Conservation (phyloP, 2,797 vertebrate species). For the Phrynocephalus forsythii region DNA sequence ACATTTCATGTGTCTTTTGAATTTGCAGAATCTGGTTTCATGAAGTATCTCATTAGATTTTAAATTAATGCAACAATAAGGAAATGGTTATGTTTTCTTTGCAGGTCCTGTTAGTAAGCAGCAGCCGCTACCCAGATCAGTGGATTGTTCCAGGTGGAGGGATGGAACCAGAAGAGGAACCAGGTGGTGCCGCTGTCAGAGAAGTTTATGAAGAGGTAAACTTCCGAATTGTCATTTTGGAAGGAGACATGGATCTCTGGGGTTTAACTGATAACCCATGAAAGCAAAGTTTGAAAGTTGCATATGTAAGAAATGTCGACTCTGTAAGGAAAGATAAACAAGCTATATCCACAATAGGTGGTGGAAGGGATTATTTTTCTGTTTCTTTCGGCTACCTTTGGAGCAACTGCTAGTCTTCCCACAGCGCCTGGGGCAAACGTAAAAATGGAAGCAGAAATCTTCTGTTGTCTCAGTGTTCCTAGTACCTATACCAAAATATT, state of each 20-base stretch:
- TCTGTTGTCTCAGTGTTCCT: not conserved
- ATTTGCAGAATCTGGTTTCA: not conserved
- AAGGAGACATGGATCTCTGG: not conserved
- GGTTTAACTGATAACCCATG: not conserved
- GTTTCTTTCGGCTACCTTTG: too few species aligned
- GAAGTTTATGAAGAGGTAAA: slow-evolving; percentile 98
- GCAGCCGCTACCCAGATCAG: slow-evolving; percentile 96
- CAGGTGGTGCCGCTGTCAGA: slow-evolving; percentile 91
- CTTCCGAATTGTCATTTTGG: not conserved
- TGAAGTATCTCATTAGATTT: not conserved
- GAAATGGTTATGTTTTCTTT: slow-evolving; percentile 10
- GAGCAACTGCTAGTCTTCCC: not conserved
- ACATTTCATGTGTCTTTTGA: not conserved
- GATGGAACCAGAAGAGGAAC: slow-evolving; percentile 98
- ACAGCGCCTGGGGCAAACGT: not conserved
- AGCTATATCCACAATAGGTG: not conserved
- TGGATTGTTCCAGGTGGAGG: slow-evolving; percentile 99
- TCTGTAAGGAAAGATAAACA: not conserved
- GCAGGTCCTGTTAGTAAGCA: slow-evolving; percentile 95
- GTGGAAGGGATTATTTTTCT: not conserved
- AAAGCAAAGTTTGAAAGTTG: not conserved
- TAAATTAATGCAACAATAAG: not conserved
- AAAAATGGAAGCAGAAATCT: not conserved
- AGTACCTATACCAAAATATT: not conserved
- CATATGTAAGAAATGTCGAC: not conserved